phyloP scores from a whole-genome alignment of 1,140 invertebrate species.

The Triops cancriformis region DNA sequence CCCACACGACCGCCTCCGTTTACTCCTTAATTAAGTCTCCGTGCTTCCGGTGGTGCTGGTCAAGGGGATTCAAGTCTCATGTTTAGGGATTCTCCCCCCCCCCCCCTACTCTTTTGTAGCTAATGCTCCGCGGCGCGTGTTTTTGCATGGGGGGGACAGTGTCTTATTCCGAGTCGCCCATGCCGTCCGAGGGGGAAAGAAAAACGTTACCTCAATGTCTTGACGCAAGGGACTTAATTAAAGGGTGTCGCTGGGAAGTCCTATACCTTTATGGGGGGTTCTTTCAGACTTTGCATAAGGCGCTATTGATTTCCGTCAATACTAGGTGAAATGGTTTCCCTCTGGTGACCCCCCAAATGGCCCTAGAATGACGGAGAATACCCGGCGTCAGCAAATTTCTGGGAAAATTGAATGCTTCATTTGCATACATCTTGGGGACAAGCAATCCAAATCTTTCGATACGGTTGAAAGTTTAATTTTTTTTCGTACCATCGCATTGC shows the following conservation, averaged over 20 bases:
- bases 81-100: background rate
- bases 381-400: background rate
- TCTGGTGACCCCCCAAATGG: background rate
- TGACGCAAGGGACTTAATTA: constrained; percentile 13
- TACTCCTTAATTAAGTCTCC: constrained; percentile 10
- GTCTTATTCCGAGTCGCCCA: background rate
- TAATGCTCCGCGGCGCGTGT: background rate
- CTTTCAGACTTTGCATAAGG: background rate
- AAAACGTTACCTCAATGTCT: background rate
- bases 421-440: background rate
- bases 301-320: background rate
- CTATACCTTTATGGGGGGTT: background rate
- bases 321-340: background rate
- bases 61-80: background rate
- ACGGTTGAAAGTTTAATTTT: background rate
- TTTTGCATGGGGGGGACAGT: background rate
- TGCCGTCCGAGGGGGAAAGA: background rate
- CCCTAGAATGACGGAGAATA: background rate
- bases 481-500: background rate
- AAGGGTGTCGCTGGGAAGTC: background rate
- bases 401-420: background rate
- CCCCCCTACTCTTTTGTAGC: background rate
- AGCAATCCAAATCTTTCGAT: background rate
- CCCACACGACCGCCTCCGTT: constrained; percentile 7
- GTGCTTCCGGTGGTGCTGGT: background rate